phyloP scores from a whole-genome alignment of 2,888 invertebrate species.

The Troglohyphantes excavatus region DNA sequence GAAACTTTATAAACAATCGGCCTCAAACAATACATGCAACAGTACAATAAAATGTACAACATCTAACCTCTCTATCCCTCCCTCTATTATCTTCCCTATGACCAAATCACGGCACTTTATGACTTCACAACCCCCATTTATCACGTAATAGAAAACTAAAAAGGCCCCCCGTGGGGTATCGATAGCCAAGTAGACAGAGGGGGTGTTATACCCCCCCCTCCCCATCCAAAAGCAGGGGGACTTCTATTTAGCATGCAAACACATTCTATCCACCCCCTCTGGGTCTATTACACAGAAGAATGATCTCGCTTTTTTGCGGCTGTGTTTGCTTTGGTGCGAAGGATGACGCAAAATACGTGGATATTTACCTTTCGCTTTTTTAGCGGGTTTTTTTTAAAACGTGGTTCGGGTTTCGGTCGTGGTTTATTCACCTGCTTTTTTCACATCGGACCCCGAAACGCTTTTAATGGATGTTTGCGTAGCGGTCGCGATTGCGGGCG shows the following conservation, averaged over 20 bases:
- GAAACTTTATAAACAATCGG: background rate
- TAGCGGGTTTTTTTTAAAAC: conserved; percentile 29
- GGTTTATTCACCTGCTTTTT: conserved; percentile 73
- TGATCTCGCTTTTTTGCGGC: background rate
- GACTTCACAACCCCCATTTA: conserved; percentile 64
- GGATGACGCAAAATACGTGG: conserved; percentile 51
- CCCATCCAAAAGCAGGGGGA: background rate
- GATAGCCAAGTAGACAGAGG: conserved; percentile 19
- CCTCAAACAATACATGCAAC: background rate
- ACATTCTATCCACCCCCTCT: conserved; percentile 3
- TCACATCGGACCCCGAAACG: conserved; percentile 23
- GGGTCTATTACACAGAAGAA: conserved; percentile 9
- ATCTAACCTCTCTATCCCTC: background rate
- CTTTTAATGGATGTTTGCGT: conserved; percentile 49
- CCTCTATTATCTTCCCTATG: conserved; percentile 46
- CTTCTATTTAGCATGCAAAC: conserved; percentile 50
- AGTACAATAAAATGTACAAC: conserved; percentile 43
- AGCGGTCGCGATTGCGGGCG: background rate
- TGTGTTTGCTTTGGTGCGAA: conserved; percentile 41
- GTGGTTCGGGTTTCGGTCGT: conserved; percentile 45
- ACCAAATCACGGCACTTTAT: conserved; percentile 77
- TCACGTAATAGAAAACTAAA: conserved; percentile 62
- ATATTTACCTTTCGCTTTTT: conserved; percentile 42
- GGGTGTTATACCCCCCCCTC: background rate
- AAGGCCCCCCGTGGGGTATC: conserved; percentile 28